These are phyloP conservation scores for Proisotoma minuta DNA, from an alignment of 2,888 invertebrate species.

Conservation along the genomic window DNA sequence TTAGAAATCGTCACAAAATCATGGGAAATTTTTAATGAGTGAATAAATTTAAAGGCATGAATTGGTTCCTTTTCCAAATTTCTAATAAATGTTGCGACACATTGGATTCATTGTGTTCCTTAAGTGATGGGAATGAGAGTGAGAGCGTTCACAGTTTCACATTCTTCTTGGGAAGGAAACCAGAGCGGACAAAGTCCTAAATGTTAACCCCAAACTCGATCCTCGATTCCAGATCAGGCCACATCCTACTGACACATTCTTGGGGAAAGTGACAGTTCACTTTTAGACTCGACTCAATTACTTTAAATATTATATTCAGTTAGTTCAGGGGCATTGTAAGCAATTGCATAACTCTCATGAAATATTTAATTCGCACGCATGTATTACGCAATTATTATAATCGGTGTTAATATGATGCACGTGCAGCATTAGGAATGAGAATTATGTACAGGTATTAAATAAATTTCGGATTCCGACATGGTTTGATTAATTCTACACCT, in stretches of 20 bases:
- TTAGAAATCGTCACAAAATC: too few species aligned
- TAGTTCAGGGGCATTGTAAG: too few species aligned
- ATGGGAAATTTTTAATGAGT: too few species aligned
- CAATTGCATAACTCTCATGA: too few species aligned
- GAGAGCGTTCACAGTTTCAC: constrained; percentile 20
- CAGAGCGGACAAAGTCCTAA: constrained; percentile 21
- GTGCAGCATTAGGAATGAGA: too few species aligned
- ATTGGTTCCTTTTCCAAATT: background rate
- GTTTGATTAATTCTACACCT: too few species aligned
- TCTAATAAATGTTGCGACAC: background rate
- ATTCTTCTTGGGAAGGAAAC: constrained; percentile 19
- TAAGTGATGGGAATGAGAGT: background rate
- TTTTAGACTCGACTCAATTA: background rate
- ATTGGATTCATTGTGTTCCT: background rate
- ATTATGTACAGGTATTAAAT: too few species aligned
- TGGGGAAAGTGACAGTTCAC: background rate
- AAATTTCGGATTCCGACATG: too few species aligned
- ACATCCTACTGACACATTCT: background rate
- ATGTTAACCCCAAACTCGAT: constrained; percentile 1
- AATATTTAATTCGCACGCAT: too few species aligned
- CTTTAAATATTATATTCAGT: too few species aligned
- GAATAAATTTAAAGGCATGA: background rate
- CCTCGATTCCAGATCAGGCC: constrained; percentile 6
- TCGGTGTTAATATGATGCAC: too few species aligned
- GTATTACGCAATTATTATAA: too few species aligned